Conservation (phyloP, 1,140 invertebrate genomes). For the Drosophila quadrilineata region DNA sequence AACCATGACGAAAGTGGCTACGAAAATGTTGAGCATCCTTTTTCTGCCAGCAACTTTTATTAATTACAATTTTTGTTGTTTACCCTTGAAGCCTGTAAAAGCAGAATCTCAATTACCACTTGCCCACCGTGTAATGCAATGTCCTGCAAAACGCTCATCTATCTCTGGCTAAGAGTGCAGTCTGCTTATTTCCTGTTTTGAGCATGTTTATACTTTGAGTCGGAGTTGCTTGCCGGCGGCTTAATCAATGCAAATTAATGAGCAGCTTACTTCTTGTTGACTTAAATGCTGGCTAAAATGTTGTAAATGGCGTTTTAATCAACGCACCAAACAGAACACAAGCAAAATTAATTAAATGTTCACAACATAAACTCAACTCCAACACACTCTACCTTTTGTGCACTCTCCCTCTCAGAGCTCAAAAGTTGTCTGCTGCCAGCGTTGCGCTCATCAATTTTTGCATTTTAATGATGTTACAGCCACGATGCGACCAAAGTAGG, state of each 20-base stretch:
- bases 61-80: not conserved
- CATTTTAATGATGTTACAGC: conserved; percentile 76
- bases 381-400: not conserved
- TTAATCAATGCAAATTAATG: conserved; percentile 56
- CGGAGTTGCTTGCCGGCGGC: not conserved
- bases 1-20: not conserved
- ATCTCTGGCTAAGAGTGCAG: conserved; percentile 12
- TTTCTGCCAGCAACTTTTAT: not conserved
- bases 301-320: conserved; percentile 74
- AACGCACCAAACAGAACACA: conserved; percentile 52
- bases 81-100: not conserved
- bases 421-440: conserved; percentile 17
- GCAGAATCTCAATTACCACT: conserved; percentile 36
- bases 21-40: not conserved
- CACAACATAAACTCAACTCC: conserved; percentile 1
- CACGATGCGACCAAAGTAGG: conserved; percentile 46
- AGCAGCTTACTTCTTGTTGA: conserved; percentile 50
- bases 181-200: not conserved
- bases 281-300: conserved; percentile 54
- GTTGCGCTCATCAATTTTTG: conserved; percentile 66
- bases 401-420: conserved; percentile 13
- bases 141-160: conserved; percentile 40
- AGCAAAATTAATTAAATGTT: conserved; percentile 74
- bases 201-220: not conserved
- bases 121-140: conserved; percentile 28